Evolutionary conservation across 2,888 invertebrate genomes (phyloP).

Genomic region (Hypolimnas misippus): DNA sequence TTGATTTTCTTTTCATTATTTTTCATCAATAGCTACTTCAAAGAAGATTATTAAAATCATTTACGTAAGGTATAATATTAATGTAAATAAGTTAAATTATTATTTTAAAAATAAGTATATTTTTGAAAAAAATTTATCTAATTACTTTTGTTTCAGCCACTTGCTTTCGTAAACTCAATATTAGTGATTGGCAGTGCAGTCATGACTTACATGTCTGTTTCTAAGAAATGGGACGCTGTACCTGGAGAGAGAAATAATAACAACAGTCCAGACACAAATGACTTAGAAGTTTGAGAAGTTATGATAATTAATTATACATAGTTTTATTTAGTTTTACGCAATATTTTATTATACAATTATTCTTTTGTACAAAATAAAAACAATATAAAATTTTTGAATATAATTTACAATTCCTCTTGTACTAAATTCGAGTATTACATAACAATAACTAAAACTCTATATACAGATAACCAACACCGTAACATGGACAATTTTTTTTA

Average conservation of each 20-base stretch:
- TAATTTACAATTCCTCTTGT: constrained; percentile 36
- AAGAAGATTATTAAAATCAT: no score
- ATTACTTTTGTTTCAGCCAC: constrained; percentile 50
- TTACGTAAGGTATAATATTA: no score
- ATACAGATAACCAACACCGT: constrained; percentile 49
- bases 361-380: constrained; percentile 22
- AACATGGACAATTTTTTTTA: constrained; percentile 24
- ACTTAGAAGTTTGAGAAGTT: constrained; percentile 28
- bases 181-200: constrained; percentile 54
- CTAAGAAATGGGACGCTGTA: constrained; percentile 54
- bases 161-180: constrained; percentile 50
- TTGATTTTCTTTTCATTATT: constrained; percentile 10
- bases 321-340: neutral
- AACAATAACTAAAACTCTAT: constrained; percentile 30
- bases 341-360: constrained; percentile 1
- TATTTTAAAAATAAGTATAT: no score
- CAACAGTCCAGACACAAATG: constrained; percentile 35
- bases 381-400: constrained; percentile 35
- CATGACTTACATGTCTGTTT: constrained; percentile 53
- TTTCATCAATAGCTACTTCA: constrained; percentile 5
- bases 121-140: no score
- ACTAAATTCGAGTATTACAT: constrained; percentile 38
- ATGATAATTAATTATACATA: neutral
- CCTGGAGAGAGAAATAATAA: constrained; percentile 36
- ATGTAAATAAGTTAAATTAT: no score